Base-by-base conservation (phyloP, 2,113 vertebrate species). In the Ploceus nigricollis region DNA sequence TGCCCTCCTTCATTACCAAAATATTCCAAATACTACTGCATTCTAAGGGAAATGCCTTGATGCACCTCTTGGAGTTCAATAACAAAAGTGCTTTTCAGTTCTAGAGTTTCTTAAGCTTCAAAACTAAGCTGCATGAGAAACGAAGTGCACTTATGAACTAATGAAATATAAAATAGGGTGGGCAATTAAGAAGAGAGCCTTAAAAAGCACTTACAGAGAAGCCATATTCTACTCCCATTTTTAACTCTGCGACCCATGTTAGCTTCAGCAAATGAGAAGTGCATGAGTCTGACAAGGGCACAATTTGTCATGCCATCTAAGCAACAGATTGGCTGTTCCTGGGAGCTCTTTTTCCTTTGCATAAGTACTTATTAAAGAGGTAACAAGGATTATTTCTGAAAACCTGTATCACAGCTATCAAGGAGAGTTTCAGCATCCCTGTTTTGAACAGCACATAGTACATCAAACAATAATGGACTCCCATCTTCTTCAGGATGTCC, bases 251-350 rank as follows among this genome's bases (percentile, higher is more conserved):
- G 11, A 68, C 66, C 85, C 79, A 18, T 20, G 60, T 66, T 63
- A 73, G n/a, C 64, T 90, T 73, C 9, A 7, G 85, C 51, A 94
- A 94, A 95, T 81, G 75, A 86, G 79, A 93, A 95, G 71, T 81
- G 60, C 53, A 9, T 12, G 75, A 82, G 61, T 66, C 50, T 90
- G 64, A 77, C 39, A 39, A 81, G 44, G 77, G 68, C 51, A 66
- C 51, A 31, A 78, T 93, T 94, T 93, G 76, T 85, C 68, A 60
- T 56, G 80, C 82, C 72, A 70, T 44, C 72, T 89, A 73, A 95
- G 48, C 64, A 90, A 70, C 60, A 77, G 71, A 90, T 27, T 89
- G 91, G 56, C 75, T 96, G n/a, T 10, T 96, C 68, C 76, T 87
- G 64, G 92, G 91, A 90, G 58, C 31, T 42, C 23, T 85, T 86